Base-by-base conservation (phyloP, 2,888 invertebrate species). In the Helobdella robusta region DNA sequence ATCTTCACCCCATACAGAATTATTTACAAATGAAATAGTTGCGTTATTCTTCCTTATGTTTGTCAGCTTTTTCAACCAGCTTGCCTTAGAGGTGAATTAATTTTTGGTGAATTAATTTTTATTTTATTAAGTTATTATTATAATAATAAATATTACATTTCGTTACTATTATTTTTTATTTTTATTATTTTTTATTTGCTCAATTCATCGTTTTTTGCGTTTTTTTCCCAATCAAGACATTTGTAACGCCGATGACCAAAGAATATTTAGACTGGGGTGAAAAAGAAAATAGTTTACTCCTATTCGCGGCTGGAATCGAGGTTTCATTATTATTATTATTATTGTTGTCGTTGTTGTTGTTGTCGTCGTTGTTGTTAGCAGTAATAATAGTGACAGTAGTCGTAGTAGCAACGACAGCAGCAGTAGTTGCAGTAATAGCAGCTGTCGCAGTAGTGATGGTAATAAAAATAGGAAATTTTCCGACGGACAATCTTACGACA, bases 31-130 rank as follows among this genome's bases (percentile, higher is more conserved):
- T 71, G 78, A 79, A 66, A 73, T 81, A 23, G 72, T 81, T 2
- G 75, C 77, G 3, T 72, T 81, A n/a, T 68, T 81, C 48, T 75
- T 74, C 25, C 72, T 77, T 64, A 76, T 77, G 59, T 81, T 81
- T 67, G 77, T 77, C 46, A 74, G 78, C 4, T 78, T 77, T 68
- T 81, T 81, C 72, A 77, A 78, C 65, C 81, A 81, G 73, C 72
- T 79, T 18, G 75, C 75, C 23, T 70, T 81, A 36, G 81, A 81
- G 75, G 81, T 80, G n/a, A n/a, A 72, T 20, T 20, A 8, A 23
- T 4, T 35, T 11, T 3, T 59, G 20, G n/a, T 61, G 3, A 32
- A 30, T 61, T 46, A 6, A 18, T 48, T 60, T 52, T 44, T 60
- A 20, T 30, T 5, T 20, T 30, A 28, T 58, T 25, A 8, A 36